Conservation (phyloP, 1,140 invertebrate species). For the Drosophila sulfurigaster region DNA sequence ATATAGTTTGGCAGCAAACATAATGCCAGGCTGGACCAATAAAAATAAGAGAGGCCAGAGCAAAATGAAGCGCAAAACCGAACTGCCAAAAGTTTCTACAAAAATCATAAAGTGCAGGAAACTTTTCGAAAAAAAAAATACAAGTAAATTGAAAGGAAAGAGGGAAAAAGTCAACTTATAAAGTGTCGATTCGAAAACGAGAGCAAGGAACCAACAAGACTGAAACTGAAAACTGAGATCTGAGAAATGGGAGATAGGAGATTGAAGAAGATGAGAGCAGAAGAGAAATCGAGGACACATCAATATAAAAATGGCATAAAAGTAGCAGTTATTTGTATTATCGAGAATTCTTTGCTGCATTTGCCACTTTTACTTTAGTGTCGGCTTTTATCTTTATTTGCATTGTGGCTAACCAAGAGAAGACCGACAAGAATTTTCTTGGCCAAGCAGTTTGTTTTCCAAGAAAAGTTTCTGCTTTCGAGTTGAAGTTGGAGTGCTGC, state of each 20-base stretch:
- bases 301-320: constrained; percentile 41
- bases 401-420: constrained; percentile 32
- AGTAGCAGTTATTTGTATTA: constrained; percentile 19
- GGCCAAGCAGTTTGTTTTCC: constrained; percentile 29
- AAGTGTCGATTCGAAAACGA: constrained; percentile 3
- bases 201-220: background rate
- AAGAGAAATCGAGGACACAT: constrained; percentile 31
- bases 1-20: constrained; percentile 35
- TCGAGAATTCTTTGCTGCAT: constrained; percentile 9
- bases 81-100: constrained; percentile 43
- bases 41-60: constrained; percentile 4
- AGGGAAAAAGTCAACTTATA: background rate
- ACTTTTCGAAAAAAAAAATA: constrained; percentile 4
- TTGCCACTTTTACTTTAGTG: constrained; percentile 13
- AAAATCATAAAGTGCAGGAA: constrained; percentile 22
- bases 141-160: background rate
- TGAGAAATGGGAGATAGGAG: background rate
- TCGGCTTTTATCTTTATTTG: constrained; percentile 38
- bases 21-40: constrained; percentile 19
- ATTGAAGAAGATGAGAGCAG: background rate
- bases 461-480: constrained; percentile 26
- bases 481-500: constrained; percentile 2
- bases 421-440: constrained; percentile 25
- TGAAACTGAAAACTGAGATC: background rate
- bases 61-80: constrained; percentile 3